Percentiles rank a stretch among this genome's conserved stretches.
Evolutionary conservation across 2,113 vertebrate species (phyloP).

Genomic region (Osmerus mordax): DNA sequence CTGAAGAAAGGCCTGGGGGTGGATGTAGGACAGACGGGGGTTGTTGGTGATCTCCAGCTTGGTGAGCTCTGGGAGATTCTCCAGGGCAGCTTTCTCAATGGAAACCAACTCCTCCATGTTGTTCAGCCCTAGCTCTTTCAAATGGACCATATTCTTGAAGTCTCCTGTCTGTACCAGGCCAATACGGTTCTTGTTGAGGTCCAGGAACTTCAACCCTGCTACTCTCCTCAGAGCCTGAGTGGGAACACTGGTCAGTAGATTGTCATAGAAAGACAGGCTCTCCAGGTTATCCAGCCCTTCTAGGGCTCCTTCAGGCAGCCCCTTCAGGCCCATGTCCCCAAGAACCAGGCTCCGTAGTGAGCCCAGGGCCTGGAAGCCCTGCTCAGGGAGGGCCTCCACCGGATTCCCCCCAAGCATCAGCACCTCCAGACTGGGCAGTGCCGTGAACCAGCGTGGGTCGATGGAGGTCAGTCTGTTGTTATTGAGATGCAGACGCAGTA

Average conservation of each 20-base stretch:
- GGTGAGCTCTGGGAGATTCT: constrained; percentile 91
- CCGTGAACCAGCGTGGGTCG: constrained; percentile 83
- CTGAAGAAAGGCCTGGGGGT: constrained; percentile 86
- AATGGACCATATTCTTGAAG: constrained; percentile 85
- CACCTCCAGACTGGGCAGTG: constrained; percentile 83
- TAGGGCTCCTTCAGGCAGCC: constrained; percentile 81
- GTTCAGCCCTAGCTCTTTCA: constrained; percentile 91
- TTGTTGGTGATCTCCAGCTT: constrained; percentile 97
- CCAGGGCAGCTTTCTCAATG: constrained; percentile 83
- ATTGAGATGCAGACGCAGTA: constrained; percentile 89
- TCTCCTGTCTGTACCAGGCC: constrained; percentile 83
- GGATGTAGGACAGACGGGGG: constrained; percentile 90
- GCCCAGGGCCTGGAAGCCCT: constrained; percentile 80
- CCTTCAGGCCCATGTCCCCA: constrained; percentile 82
- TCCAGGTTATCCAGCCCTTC: constrained; percentile 83
- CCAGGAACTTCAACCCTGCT: constrained; percentile 87
- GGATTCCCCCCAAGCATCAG: constrained; percentile 92
- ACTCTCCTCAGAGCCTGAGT: constrained; percentile 79
- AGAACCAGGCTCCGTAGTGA: constrained; percentile 87
- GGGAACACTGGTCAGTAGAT: constrained; percentile 79
- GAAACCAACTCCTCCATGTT: constrained; percentile 93
- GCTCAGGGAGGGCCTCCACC: constrained; percentile 81
- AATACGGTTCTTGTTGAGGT: constrained; percentile 89
- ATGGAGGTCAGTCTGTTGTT: constrained; percentile 83
- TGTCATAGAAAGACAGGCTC: constrained; percentile 92